phyloP scores from a whole-genome alignment of 1,140 invertebrate genomes.

The Steinernema feltiae region DNA sequence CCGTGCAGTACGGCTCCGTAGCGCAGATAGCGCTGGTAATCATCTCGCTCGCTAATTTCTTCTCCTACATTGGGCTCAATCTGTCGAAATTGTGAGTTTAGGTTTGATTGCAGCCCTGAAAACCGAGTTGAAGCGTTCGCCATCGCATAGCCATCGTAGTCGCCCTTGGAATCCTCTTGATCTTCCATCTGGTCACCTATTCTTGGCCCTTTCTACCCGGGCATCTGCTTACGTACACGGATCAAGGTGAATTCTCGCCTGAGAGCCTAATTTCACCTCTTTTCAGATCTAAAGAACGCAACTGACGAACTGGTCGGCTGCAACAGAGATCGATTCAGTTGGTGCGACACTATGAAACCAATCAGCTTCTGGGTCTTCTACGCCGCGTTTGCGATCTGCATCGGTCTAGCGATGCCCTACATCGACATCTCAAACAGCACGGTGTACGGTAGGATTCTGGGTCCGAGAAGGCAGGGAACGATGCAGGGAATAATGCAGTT shows the following conservation, averaged over 20 bases:
- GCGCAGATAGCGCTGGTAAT: slow-evolving; percentile 11
- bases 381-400: not conserved
- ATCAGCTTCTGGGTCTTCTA: slow-evolving; percentile 9
- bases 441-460: slow-evolving; percentile 10
- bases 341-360: not conserved
- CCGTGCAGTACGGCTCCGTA: not conserved
- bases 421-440: slow-evolving; percentile 10
- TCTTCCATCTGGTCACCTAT: not conserved
- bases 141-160: not conserved
- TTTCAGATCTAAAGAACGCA: slow-evolving; percentile 6
- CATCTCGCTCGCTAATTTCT: too few relatives aligned
- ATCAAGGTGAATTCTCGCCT: not conserved
- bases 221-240: not conserved
- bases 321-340: slow-evolving; percentile 2
- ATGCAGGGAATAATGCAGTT: slow-evolving; percentile 17
- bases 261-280: not conserved
- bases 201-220: not conserved
- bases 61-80: too few relatives aligned
- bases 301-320: not conserved
- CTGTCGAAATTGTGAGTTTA: too few relatives aligned
- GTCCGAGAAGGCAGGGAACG: not conserved
- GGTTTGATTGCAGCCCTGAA: too few relatives aligned
- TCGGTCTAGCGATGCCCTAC: not conserved
- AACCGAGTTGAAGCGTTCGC: too few relatives aligned
- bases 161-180: not conserved